Evolutionary conservation across 1,140 invertebrate genomes (phyloP).

Genomic region (Meloidogyne floridensis): DNA sequence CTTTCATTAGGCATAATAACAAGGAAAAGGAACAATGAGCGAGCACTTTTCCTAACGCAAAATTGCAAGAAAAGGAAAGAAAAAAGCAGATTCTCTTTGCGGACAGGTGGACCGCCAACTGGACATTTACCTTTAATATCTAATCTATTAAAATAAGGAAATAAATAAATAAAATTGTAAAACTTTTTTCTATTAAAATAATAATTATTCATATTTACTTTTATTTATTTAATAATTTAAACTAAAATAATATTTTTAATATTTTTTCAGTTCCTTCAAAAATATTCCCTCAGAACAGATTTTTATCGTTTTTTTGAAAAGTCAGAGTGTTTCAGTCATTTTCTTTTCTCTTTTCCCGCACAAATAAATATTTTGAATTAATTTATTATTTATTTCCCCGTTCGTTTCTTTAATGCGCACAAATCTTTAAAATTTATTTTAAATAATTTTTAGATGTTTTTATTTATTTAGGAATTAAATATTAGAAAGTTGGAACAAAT

Average conservation of each 20-base stretch:
- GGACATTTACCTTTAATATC: too few relatives aligned
- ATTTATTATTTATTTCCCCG: background rate
- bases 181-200: background rate
- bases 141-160: too few relatives aligned
- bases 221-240: background rate
- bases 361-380: background rate
- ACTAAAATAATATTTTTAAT: background rate
- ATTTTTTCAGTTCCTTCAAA: slow-evolving; percentile 1
- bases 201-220: background rate
- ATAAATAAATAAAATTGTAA: too few relatives aligned
- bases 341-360: background rate
- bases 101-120: too few relatives aligned
- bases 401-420: background rate
- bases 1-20: too few relatives aligned
- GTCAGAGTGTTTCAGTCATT: background rate
- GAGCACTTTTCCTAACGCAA: too few relatives aligned
- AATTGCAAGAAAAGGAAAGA: too few relatives aligned
- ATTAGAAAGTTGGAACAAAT: too few relatives aligned
- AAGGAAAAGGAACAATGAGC: too few relatives aligned
- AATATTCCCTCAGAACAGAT: background rate
- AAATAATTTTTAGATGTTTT: too few relatives aligned
- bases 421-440: background rate
- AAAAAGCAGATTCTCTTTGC: too few relatives aligned
- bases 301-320: slow-evolving; percentile 24
- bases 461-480: too few relatives aligned